phyloP scores from a whole-genome alignment of 1,140 invertebrate genomes.

The Conus ventricosus region DNA sequence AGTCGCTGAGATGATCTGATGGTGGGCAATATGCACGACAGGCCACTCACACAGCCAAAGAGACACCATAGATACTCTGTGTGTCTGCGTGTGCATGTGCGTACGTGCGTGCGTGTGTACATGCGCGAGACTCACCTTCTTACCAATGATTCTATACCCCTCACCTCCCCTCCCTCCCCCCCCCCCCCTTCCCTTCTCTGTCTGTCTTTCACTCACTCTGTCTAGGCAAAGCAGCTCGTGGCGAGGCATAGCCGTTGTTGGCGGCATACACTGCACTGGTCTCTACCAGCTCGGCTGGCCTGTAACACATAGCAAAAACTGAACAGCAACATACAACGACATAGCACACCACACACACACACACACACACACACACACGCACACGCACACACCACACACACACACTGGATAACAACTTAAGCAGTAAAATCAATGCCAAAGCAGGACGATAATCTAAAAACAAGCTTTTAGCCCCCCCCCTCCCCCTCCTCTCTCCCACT shows the following conservation, averaged over 20 bases:
- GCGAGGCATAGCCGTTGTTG: background rate
- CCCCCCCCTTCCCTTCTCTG: background rate
- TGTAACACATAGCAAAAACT: background rate
- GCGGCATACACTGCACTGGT: background rate
- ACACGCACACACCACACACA: no score
- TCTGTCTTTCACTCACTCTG: constrained; percentile 21
- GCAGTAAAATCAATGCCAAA: no score
- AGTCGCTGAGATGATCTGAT: no score
- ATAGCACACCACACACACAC: no score
- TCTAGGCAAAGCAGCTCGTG: background rate
- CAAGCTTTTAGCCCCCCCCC: background rate
- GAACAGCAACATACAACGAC: no score
- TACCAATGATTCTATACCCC: background rate
- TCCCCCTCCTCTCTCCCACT: background rate
- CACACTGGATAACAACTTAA: no score
- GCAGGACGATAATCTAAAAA: no score
- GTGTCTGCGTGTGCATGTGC: background rate
- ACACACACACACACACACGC: background rate
- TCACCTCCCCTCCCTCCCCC: background rate
- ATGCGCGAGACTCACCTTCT: no score
- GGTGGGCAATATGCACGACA: no score
- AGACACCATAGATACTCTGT: no score
- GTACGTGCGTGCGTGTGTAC: no score
- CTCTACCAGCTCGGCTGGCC: background rate
- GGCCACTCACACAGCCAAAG: no score